Evolutionary conservation across 2,888 invertebrate genomes (phyloP), one percentile per base, ranked within the genome.

Genomic region (Andrena haemorrhoa): DNA sequence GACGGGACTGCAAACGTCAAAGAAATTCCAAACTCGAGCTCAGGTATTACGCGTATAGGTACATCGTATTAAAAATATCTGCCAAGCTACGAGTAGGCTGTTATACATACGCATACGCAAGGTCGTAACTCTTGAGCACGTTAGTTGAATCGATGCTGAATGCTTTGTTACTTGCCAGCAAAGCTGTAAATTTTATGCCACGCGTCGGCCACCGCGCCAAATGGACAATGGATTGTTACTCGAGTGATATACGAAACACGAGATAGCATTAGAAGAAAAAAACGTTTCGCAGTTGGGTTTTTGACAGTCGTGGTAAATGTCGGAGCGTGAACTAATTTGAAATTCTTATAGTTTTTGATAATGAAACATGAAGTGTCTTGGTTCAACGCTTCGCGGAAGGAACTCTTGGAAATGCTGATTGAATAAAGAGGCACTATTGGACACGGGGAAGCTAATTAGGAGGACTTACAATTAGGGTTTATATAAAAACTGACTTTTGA

Each of bases 111-210:
- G 16, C 20, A 7, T 26, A 3, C 33, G n/a, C n/a, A 4, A n/a
- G 0, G 6, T 58, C 20, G 49, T 63, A 63, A 69, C 10, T 75
- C 29, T 35, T 51, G 16, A 10, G 51, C 31, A 61, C 23, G 66
- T 69, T 53, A 69, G 61, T 61, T 61, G 61, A 61, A 61, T 61
- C 33, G 51, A 53, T 33, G 58, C 31, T 49, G 33, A 20, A 61
- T 26, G 35, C 12, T 63, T 6, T 31, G 35, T 41, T 29, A 16
- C 23, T 10, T 10, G 49, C 8, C n/a, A 10, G 29, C 29, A 29
- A 56, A 56, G 31, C 47, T 68, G 51, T 53, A 61, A 75, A 75
- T 68, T 74, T 66, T 61, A 69, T 69, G 47, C 58, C 66, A 58
- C 74, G 66, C 49, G 74, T 53, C 23, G 23, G 16, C 7, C 16